phyloP scores from a whole-genome alignment of 2,797 vertebrate species.

The Eurystomus glaucurus region DNA sequence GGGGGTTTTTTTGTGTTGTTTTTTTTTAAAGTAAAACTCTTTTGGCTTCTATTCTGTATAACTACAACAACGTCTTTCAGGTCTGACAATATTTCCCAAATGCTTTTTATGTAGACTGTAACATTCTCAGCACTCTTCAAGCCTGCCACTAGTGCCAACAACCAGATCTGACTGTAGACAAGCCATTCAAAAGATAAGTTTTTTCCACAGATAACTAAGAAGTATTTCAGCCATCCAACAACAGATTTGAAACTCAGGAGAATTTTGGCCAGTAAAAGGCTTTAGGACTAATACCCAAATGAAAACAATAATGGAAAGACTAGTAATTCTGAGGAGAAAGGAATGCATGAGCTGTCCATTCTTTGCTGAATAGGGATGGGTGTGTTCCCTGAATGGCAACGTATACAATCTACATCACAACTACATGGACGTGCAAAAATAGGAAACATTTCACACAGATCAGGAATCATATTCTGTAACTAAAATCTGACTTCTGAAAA shows the following conservation, averaged over 20 bases:
- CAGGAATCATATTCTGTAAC: not conserved
- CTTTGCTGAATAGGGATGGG: not conserved
- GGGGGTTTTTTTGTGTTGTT: rapidly evolving
- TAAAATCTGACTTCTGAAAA: not conserved
- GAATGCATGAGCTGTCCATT: not conserved
- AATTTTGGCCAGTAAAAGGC: not conserved
- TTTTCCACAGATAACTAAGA: not conserved
- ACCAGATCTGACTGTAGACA: not conserved
- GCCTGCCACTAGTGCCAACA: not conserved
- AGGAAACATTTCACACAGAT: not conserved
- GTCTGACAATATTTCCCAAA: not conserved
- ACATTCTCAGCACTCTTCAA: not conserved
- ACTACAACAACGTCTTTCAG: not conserved
- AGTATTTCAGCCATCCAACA: not conserved
- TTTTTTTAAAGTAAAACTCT: not conserved
- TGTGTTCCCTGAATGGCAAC: not conserved
- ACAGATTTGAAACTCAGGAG: not conserved
- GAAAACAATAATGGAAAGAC: not conserved
- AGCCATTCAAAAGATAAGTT: not conserved
- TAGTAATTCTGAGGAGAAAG: not conserved
- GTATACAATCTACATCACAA: not conserved
- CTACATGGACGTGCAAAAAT: not conserved
- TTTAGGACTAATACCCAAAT: not conserved
- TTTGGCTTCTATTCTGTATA: not conserved
- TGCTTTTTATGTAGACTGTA: not conserved